Percentiles rank a stretch among this genome's conserved stretches.
phyloP scores from a whole-genome alignment of 2,797 vertebrate species.

The Crenuchus spilurus region DNA sequence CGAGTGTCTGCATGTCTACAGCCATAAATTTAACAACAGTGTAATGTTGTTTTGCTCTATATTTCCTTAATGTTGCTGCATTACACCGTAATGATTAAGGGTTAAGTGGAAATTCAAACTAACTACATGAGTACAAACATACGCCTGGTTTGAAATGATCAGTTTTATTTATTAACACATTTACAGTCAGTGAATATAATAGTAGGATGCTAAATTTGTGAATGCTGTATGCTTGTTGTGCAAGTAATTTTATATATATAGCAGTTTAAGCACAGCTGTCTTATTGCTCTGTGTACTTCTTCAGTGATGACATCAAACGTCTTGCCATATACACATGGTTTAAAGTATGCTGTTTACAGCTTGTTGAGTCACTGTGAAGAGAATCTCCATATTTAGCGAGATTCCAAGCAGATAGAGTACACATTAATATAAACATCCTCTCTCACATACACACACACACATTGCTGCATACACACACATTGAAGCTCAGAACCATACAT shows the following conservation, averaged over 20 bases:
- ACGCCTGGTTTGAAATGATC: too few species aligned
- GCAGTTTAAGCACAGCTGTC: not conserved
- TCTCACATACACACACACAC: slow-evolving; percentile 4
- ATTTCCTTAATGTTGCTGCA: too few species aligned
- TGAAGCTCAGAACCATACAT: not conserved
- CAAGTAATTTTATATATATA: not conserved
- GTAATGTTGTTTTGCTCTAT: too few species aligned
- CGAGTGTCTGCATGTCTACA: not conserved
- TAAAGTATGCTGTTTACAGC: slow-evolving; percentile 2
- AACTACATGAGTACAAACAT: too few species aligned
- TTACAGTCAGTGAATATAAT: too few species aligned
- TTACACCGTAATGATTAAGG: too few species aligned
- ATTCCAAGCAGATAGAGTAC: not conserved
- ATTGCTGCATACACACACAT: slow-evolving; percentile 4
- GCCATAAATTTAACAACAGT: too few species aligned
- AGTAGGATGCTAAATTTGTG: too few species aligned
- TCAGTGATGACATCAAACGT: not conserved
- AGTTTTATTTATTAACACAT: too few species aligned
- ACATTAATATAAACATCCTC: not conserved
- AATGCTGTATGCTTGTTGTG: not conserved
- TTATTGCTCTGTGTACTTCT: not conserved
- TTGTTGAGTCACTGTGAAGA: not conserved
- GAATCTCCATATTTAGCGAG: slow-evolving; percentile 18
- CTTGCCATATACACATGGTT: not conserved
- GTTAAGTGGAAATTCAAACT: too few species aligned